Percentiles rank a stretch among this genome's conserved stretches.
These are phyloP conservation scores for Alosa alosa DNA, from an alignment of 2,113 vertebrate species.

Conservation along the genomic window DNA sequence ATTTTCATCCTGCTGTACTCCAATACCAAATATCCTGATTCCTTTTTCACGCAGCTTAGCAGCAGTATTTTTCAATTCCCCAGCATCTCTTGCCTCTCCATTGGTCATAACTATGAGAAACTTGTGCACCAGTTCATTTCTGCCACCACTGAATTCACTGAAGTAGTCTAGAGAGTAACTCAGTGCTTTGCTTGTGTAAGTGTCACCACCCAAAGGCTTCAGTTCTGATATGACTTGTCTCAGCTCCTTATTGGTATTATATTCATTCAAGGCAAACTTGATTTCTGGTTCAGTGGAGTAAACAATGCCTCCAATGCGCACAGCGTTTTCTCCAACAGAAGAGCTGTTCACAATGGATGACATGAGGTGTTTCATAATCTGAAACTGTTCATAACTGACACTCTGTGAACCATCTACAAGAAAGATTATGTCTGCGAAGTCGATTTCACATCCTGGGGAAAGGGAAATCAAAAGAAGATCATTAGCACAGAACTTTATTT, in stretches of 20 bases:
- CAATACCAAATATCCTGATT: slow-evolving; percentile 69
- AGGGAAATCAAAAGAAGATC: background rate
- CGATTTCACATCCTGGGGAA: slow-evolving; percentile 20
- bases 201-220: slow-evolving; percentile 35
- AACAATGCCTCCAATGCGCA: slow-evolving; percentile 71
- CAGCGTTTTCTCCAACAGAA: slow-evolving; percentile 62
- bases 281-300: slow-evolving; percentile 50
- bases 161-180: slow-evolving; percentile 64
- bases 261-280: slow-evolving; percentile 62
- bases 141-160: slow-evolving; percentile 55
- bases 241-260: slow-evolving; percentile 55
- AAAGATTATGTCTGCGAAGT: slow-evolving; percentile 78
- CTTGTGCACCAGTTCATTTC: slow-evolving; percentile 53
- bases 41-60: slow-evolving; percentile 49
- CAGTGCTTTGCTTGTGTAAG: slow-evolving; percentile 70
- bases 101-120: slow-evolving; percentile 78
- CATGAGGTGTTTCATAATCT: slow-evolving; percentile 71
- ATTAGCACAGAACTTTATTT: background rate
- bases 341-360: slow-evolving; percentile 69
- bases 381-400: slow-evolving; percentile 56
- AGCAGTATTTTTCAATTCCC: slow-evolving; percentile 45
- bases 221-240: slow-evolving; percentile 58
- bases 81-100: slow-evolving; percentile 60
- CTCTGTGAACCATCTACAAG: slow-evolving; percentile 71
- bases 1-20: slow-evolving; percentile 59